Evolutionary conservation across 2,888 invertebrate genomes (phyloP).

Genomic region (Nymphalis urticae): DNA sequence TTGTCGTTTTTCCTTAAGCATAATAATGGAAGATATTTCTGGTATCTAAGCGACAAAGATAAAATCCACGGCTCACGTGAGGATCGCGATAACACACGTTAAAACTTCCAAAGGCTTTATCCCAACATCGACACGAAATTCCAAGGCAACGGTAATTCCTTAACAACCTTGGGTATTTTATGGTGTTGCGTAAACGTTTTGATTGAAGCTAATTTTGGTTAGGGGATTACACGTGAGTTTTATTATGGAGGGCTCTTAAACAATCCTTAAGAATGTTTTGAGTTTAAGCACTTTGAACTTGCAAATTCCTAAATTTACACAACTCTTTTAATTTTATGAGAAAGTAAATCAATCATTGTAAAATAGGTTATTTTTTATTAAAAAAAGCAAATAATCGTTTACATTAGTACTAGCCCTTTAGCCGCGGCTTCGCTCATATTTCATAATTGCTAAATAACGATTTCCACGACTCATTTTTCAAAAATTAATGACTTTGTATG

Average conservation of each 20-base stretch:
- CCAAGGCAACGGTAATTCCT: conserved; percentile 35
- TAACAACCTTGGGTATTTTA: conserved; percentile 37
- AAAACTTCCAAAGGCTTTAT: conserved; percentile 45
- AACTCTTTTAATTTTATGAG: neutral
- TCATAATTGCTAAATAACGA: too few relatives aligned
- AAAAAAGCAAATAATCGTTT: too few relatives aligned
- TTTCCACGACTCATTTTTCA: too few relatives aligned
- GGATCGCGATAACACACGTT: conserved; percentile 39
- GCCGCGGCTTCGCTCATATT: too few relatives aligned
- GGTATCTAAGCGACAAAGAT: conserved; percentile 39
- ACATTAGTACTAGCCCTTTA: too few relatives aligned
- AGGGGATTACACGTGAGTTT: conserved; percentile 9
- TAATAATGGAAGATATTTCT: conserved; percentile 22
- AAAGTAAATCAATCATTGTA: neutral
- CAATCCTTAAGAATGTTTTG: neutral
- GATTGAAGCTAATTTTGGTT: conserved; percentile 30
- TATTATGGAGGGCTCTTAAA: neutral
- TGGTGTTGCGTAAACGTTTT: conserved; percentile 32
- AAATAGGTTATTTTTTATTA: too few relatives aligned
- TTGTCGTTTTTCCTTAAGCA: neutral
- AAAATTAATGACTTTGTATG: too few relatives aligned
- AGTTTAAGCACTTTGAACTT: conserved; percentile 5
- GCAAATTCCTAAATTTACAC: neutral
- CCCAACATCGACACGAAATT: conserved; percentile 43
- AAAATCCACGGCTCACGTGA: conserved; percentile 40